These are phyloP conservation scores for Matsumyia berberina DNA, from an alignment of 2,888 invertebrate species.

Conservation along the genomic window DNA sequence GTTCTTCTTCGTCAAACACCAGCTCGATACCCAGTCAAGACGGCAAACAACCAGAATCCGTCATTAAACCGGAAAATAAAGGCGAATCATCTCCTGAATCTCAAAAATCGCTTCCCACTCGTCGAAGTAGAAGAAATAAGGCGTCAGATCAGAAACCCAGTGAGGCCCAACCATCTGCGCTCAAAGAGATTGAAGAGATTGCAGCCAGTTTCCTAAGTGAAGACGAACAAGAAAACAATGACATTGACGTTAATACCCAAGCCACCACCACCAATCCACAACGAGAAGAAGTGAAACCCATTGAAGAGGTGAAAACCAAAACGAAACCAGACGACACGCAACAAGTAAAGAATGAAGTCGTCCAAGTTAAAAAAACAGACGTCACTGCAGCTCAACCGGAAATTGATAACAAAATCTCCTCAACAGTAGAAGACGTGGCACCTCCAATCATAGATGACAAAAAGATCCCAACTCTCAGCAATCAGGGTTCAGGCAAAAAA, in stretches of 20 bases:
- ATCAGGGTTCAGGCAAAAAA: constrained; percentile 78
- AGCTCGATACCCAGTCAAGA: background rate
- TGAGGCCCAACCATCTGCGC: constrained; percentile 35
- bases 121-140: constrained; percentile 61
- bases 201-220: constrained; percentile 77
- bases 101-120: constrained; percentile 54
- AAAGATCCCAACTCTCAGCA: constrained; percentile 16
- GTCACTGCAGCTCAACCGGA: background rate
- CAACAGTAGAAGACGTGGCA: background rate
- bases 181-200: constrained; percentile 77
- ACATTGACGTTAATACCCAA: background rate
- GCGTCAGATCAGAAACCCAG: constrained; percentile 21
- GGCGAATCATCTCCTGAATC: constrained; percentile 39
- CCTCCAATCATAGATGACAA: background rate
- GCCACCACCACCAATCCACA: constrained; percentile 8
- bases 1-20: background rate
- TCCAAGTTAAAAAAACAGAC: background rate
- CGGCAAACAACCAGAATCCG: constrained; percentile 5
- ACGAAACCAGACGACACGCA: background rate
- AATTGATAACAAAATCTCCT: background rate
- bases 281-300: background rate
- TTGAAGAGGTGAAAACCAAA: background rate
- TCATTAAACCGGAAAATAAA: constrained; percentile 28
- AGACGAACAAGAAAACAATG: constrained; percentile 57
- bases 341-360: constrained; percentile 6